Percentiles rank a stretch among this genome's conserved stretches.
phyloP scores from a whole-genome alignment of 2,797 vertebrate species.

The Microchirus variegatus region DNA sequence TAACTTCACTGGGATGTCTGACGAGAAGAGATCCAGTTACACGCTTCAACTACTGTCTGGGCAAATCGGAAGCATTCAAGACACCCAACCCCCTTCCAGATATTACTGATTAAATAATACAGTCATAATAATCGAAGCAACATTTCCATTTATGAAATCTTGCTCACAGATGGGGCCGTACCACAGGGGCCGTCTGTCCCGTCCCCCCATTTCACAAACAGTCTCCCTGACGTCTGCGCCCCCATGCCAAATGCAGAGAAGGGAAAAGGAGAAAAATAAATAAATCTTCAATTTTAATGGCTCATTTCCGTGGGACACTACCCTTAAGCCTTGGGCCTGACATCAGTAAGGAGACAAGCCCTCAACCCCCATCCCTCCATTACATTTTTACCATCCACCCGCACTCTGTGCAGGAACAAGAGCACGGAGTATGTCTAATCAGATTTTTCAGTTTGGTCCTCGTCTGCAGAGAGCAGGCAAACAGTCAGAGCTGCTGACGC shows the following conservation, averaged over 20 bases:
- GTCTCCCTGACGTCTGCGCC: conserved; percentile 52
- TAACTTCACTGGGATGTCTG: conserved; percentile 20
- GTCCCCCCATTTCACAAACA: conserved; percentile 59
- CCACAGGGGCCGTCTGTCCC: conserved; percentile 22
- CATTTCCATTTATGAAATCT: conserved; percentile 61
- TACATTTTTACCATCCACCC: conserved; percentile 41
- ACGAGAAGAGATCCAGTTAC: conserved; percentile 42
- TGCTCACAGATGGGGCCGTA: conserved; percentile 45
- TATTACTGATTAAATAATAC: conserved; percentile 69
- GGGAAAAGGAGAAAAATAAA: conserved; percentile 72
- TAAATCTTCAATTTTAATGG: conserved; percentile 74
- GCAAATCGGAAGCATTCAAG: conserved; percentile 61
- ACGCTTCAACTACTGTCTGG: conserved; percentile 42
- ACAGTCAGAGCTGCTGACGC: conserved; percentile 16
- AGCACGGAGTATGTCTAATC: conserved; percentile 51
- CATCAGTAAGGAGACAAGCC: conserved; percentile 56
- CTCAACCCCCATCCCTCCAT: conserved; percentile 39
- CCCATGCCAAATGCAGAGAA: conserved; percentile 49
- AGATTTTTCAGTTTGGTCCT: conserved; percentile 43
- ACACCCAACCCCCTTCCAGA: conserved; percentile 50
- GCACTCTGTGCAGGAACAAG: conserved; percentile 23
- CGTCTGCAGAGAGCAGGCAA: conserved; percentile 20
- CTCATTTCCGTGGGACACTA: conserved; percentile 78
- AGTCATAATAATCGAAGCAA: conserved; percentile 61
- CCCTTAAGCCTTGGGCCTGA: conserved; percentile 62